A percentile compares a stretch with the other conserved stretches of the same genome.
These are phyloP conservation scores for Alloscopus bannaensis DNA, from an alignment of 2,888 invertebrate species.

Conservation along the genomic window DNA sequence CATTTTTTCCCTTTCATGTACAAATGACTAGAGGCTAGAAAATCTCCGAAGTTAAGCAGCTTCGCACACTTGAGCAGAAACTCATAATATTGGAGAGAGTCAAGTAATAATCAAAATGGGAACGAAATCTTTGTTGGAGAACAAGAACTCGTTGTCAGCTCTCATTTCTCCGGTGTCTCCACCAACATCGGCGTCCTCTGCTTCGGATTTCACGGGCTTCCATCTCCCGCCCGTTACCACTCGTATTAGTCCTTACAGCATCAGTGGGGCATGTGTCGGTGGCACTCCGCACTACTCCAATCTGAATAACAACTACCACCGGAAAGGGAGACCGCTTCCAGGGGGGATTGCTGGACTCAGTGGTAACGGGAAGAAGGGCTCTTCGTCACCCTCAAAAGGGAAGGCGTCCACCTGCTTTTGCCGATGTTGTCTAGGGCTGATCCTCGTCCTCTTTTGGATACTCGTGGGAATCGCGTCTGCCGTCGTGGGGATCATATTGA, in stretches of 20 bases:
- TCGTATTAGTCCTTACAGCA: conserved; percentile 63
- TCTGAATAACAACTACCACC: conserved; percentile 52
- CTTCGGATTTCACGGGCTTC: conserved; percentile 66
- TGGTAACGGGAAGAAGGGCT: conserved; percentile 43
- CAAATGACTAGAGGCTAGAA: not conserved
- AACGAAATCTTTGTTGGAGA: conserved; percentile 64
- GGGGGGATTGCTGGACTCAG: conserved; percentile 44
- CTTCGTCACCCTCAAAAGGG: conserved; percentile 38
- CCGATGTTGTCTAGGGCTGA: conserved; percentile 29
- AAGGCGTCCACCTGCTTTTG: conserved; percentile 41
- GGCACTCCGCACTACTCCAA: conserved; percentile 51
- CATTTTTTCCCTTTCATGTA: not conserved
- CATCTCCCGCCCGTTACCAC: conserved; percentile 67
- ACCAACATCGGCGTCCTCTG: conserved; percentile 63
- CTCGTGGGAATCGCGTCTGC: conserved; percentile 35
- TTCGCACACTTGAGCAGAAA: too few species aligned
- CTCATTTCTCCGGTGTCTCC: conserved; percentile 65
- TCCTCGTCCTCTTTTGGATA: conserved; percentile 42
- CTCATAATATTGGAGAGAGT: too few species aligned
- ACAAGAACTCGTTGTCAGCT: conserved; percentile 64
- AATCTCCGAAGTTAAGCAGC: conserved; percentile 7
- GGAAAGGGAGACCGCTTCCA: conserved; percentile 47
- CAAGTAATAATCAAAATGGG: conserved; percentile 59
- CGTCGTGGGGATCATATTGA: conserved; percentile 44
- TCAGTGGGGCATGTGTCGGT: conserved; percentile 23